phyloP scores from a whole-genome alignment of 2,797 vertebrate species.

The Platalea minor region DNA sequence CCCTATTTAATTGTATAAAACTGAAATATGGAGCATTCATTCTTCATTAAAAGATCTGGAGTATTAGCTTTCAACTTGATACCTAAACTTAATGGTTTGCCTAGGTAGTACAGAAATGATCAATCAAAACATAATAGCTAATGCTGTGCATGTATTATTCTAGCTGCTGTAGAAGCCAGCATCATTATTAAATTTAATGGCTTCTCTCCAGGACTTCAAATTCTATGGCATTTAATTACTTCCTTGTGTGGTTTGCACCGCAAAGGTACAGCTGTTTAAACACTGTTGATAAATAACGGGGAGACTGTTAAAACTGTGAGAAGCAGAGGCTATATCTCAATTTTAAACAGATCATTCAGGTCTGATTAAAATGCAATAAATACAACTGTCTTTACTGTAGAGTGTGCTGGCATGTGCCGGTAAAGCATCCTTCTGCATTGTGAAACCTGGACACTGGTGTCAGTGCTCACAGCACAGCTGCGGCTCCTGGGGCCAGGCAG shows the following conservation, averaged over 20 bases:
- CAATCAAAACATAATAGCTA: not conserved
- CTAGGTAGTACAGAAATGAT: not conserved
- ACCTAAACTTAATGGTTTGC: not conserved
- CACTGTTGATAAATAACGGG: not conserved
- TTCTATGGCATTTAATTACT: not conserved
- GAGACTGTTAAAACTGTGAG: not conserved
- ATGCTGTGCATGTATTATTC: not conserved
- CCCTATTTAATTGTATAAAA: not conserved
- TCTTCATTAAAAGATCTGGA: not conserved
- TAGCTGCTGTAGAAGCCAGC: not conserved
- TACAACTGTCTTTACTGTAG: not conserved
- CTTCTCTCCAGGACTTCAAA: not conserved
- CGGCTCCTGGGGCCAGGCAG: not conserved
- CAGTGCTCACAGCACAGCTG: not conserved
- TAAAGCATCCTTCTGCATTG: not conserved
- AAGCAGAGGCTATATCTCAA: not conserved
- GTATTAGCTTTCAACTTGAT: not conserved
- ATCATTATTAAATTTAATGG: slow-evolving; percentile 13
- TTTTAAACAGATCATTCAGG: not conserved
- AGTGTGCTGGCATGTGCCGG: not conserved
- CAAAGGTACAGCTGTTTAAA: not conserved
- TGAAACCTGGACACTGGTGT: not conserved
- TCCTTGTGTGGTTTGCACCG: not conserved
- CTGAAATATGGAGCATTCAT: not conserved
- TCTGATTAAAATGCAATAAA: not conserved